Conservation (phyloP, 1,140 invertebrate genomes). For the Bombus breviceps region DNA sequence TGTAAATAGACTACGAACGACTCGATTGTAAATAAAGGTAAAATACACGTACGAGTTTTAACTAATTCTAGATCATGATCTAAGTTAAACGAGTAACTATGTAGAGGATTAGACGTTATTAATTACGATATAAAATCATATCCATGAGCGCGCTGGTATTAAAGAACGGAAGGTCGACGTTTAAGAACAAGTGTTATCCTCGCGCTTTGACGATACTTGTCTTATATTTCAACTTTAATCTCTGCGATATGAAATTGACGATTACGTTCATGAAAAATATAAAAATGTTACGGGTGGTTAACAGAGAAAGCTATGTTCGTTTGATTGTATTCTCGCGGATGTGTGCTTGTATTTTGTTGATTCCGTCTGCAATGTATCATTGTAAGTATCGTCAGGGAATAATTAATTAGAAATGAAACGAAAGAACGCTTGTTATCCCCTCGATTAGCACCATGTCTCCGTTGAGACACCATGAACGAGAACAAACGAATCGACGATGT, state of each 20-base stretch:
- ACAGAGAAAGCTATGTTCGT: not conserved
- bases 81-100: constrained; percentile 58
- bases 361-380: not conserved
- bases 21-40: constrained; percentile 61
- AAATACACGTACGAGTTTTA: constrained; percentile 55
- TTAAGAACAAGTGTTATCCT: not conserved
- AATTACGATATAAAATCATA: constrained; percentile 61
- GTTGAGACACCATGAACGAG: not conserved
- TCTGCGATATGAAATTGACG: no score
- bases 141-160: constrained; percentile 39
- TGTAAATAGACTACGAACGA: constrained; percentile 46
- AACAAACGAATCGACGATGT: not conserved
- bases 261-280: no score
- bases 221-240: no score
- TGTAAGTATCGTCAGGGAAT: not conserved
- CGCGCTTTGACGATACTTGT: no score
- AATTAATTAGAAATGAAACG: not conserved
- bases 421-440: not conserved
- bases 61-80: constrained; percentile 60
- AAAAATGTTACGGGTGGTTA: not conserved
- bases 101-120: constrained; percentile 59
- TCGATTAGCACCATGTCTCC: not conserved
- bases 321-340: no score
- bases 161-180: not conserved
- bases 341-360: no score